Conservation (phyloP, 2,888 invertebrate genomes). For the Eristalis arbustorum region DNA sequence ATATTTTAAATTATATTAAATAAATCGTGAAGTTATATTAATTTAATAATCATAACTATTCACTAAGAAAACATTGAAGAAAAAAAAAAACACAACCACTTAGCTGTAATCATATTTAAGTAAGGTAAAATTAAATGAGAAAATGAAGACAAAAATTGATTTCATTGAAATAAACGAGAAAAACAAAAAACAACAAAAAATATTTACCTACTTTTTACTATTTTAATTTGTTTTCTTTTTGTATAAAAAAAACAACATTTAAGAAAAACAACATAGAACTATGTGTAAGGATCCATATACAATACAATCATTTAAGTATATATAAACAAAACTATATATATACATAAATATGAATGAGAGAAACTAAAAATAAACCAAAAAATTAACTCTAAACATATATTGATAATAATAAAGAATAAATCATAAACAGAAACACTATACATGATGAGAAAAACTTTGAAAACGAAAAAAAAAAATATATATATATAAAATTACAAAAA, state of each 20-base stretch:
- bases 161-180: background rate
- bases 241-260: conserved; percentile 62
- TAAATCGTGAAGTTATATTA: conserved; percentile 69
- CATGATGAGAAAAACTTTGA: conserved; percentile 33
- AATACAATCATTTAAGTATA: conserved; percentile 70
- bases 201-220: conserved; percentile 67
- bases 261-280: conserved; percentile 42
- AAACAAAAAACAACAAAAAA: conserved; percentile 54
- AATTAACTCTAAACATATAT: conserved; percentile 68
- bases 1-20: conserved; percentile 63
- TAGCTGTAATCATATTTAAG: conserved; percentile 71
- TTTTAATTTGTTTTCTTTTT: conserved; percentile 66
- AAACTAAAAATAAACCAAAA: conserved; percentile 58
- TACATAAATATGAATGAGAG: conserved; percentile 42
- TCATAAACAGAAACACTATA: conserved; percentile 53
- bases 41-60: conserved; percentile 63
- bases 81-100: conserved; percentile 45
- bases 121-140: conserved; percentile 72
- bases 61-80: conserved; percentile 58
- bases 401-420: conserved; percentile 55
- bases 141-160: conserved; percentile 59
- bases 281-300: conserved; percentile 67
- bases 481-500: conserved; percentile 28
- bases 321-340: conserved; percentile 61
- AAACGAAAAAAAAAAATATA: conserved; percentile 12